Percentiles rank a stretch among this genome's conserved stretches.
Evolutionary conservation across 2,797 vertebrate species (phyloP).

Genomic region (Typhlichthys subterraneus): DNA sequence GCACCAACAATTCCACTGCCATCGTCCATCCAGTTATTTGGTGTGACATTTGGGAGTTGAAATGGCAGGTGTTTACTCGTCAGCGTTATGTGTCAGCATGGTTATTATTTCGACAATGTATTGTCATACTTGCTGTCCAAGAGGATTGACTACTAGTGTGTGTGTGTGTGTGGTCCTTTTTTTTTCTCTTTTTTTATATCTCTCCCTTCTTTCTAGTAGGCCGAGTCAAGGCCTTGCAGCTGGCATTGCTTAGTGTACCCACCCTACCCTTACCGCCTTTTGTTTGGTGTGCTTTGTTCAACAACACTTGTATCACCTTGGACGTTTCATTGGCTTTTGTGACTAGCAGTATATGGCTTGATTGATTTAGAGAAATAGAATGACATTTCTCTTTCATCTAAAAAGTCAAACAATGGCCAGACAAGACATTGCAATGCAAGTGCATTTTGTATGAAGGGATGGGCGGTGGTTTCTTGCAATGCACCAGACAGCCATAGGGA

Average conservation of each 20-base stretch:
- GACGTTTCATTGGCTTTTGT: not conserved
- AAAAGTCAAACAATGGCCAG: slow-evolving; percentile 8
- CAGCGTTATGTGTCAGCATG: no score
- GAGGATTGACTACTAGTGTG: no score
- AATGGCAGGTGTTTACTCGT: no score
- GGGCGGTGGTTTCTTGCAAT: slow-evolving; percentile 71
- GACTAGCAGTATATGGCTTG: not conserved
- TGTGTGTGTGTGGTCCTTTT: no score
- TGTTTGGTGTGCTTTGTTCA: slow-evolving; percentile 34
- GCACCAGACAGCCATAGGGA: slow-evolving; percentile 16
- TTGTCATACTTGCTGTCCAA: no score
- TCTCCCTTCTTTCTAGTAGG: not conserved
- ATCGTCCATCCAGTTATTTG: no score
- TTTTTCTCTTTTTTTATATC: no score
- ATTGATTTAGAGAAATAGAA: not conserved
- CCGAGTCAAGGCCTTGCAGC: slow-evolving; percentile 24
- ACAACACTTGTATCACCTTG: not conserved
- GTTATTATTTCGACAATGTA: no score
- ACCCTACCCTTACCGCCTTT: slow-evolving; percentile 45
- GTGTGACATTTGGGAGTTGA: no score
- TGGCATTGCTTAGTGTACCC: slow-evolving; percentile 41
- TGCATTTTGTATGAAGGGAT: slow-evolving; percentile 47
- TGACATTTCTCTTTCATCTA: no score
- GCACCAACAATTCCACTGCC: not conserved
- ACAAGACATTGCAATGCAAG: slow-evolving; percentile 1